Base-by-base conservation (phyloP, 1,140 invertebrate species). In the Lamellibrachia luymesi region DNA sequence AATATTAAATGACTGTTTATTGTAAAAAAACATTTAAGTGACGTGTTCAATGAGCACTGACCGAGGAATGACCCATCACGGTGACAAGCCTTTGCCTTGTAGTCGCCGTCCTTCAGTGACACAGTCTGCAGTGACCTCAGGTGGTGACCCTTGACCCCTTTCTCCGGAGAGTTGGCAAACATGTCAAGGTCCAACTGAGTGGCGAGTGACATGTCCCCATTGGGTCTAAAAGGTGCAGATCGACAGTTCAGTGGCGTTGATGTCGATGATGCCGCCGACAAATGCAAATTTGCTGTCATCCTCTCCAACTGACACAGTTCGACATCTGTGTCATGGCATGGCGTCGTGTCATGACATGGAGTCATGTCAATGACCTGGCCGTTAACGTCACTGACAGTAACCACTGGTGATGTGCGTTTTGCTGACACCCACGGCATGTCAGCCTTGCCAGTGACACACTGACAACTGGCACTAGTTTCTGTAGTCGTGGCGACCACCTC, bases 51-150 rank as follows among this genome's bases (percentile, higher is more conserved):
- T 7, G 52, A 80, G n/a, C 22, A 90, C 94, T 94, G 94, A 95
- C 95, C 95, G 91, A 96, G 90, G 50, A 91, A 50, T 25, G 94
- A 94, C 4, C 95, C 94, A 94, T 96, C 95, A 92, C 94, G 95
- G 92, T 96, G 95, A 52, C 94, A 93, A 92, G 94, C 94, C 50
- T 95, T 93, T 49, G 95, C 95, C 93, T 94, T 93, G 93, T 94
- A 96, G 90, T 94, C 95, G 8, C 95, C 95, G 50, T 95, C 95
- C 27, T 52, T 92, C 7, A 64, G 92, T 8, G 92, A 64, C 10
- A 93, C 25, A 8, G 80, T 93, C 90, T 91, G 17, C 90, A 51
- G 50, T 49, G 50, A 91, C n/a, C 90, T 50, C 90, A 90, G 64
- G n/a, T 27, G n/a, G 93, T 91, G 64, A 91, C 50, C 89, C 8